Base-by-base conservation (phyloP, 2,888 invertebrate species). In the Hydroisotoma schaefferi region DNA sequence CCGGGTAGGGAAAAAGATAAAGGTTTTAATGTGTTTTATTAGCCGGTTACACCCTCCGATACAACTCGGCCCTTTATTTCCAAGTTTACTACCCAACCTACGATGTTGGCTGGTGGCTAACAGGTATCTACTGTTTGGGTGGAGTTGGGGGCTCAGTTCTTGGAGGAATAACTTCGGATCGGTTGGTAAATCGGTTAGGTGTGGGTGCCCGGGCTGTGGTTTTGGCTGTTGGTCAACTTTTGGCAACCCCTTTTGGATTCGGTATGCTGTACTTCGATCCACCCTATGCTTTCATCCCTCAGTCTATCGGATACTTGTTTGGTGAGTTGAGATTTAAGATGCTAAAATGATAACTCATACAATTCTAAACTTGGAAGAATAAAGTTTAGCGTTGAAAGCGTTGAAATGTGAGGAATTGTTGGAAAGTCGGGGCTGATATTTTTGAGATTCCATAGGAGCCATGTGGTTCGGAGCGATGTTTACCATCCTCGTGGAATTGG, bases 401-500 rank as follows among this genome's bases (percentile, higher is more conserved):
- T 23, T 2, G 23, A 15, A 38, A 43, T 26, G 8, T 20, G 18
- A 18, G 33, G 33, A 33, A 33, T 33, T 8, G 15, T 33, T 33
- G 33, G 15, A 33, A 15, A 33, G 33, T 33, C 33, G 33, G 33
- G 6, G 6, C n/a, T 6, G 8, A 43, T 37, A 22, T 38, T 23
- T 53, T 22, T 18, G 22, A 43, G 59, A 29, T 26, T 57, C 80
- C 80, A 10, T 79, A 88, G 91, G 92, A 73, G 92, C 92, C 79
- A 92, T 92, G 91, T 93, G 92, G 92, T 92, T 92, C 77, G 92
- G 92, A 49, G 91, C 92, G 67, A 85, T 92, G 2, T 92, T 92
- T 77, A 90, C 92, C 2, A 88, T 92, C 74, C 81, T 93, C 2
- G 90, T 93, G 1, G 92, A 92, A 79, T 88, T 92, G 67, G 90